These are phyloP conservation scores for Prosopocoilus inquinatus DNA, from an alignment of 2,888 invertebrate species.

Conservation along the genomic window DNA sequence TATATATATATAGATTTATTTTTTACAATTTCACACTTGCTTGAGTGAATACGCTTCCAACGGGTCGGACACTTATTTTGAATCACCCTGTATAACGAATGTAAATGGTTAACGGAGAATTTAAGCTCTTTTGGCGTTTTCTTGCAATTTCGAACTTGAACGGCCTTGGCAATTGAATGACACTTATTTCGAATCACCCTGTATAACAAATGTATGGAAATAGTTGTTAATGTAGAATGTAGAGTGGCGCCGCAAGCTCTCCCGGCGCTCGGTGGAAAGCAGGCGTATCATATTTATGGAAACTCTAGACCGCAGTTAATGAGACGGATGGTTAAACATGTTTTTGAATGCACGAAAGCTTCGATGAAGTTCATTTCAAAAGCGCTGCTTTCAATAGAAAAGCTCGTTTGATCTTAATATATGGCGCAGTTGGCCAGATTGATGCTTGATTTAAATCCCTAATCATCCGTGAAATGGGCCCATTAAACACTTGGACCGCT, in stretches of 20 bases:
- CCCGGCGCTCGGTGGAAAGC: constrained; percentile 6
- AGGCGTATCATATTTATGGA: constrained; percentile 41
- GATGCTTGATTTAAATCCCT: constrained; percentile 23
- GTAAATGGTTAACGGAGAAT: no score
- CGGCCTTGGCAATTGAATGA: no score
- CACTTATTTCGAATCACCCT: no score
- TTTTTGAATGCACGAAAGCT: constrained; percentile 43
- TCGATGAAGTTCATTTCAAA: constrained; percentile 43
- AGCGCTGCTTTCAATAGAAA: constrained; percentile 40
- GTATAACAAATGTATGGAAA: no score
- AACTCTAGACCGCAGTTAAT: constrained; percentile 43
- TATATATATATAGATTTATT: no score
- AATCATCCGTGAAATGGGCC: constrained; percentile 39
- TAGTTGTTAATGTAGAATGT: no score
- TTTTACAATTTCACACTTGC: no score
- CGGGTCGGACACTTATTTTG: no score
- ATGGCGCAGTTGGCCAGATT: constrained; percentile 40
- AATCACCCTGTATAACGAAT: no score
- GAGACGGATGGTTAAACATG: constrained; percentile 42
- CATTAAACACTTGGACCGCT: constrained; percentile 28
- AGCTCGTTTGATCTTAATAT: constrained; percentile 51
- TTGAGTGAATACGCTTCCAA: no score
- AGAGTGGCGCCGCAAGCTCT: not conserved
- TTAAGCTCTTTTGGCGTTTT: no score
- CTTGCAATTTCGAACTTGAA: no score